These are phyloP conservation scores for Plotosus lineatus DNA, from an alignment of 2,113 vertebrate species.

Conservation along the genomic window DNA sequence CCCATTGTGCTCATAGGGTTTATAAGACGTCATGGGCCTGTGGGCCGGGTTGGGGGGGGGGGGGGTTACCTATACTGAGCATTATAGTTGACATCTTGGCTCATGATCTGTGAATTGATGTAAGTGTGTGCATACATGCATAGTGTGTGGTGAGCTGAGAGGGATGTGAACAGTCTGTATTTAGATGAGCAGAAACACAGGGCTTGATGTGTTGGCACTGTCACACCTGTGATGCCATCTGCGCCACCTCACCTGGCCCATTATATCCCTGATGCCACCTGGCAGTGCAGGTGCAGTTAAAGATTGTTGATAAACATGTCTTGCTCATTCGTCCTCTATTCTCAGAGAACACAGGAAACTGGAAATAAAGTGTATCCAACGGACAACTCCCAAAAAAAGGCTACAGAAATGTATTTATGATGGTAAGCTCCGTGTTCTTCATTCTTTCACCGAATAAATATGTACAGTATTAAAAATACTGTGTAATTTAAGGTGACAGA, in stretches of 20 bases:
- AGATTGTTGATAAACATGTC: constrained; percentile 62
- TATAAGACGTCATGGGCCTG: constrained; percentile 19
- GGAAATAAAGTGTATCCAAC: background rate
- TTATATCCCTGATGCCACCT: constrained; percentile 60
- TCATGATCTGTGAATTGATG: constrained; percentile 43
- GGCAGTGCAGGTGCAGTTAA: constrained; percentile 54
- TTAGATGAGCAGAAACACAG: constrained; percentile 65
- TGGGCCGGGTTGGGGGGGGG: no score
- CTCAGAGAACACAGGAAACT: constrained; percentile 28
- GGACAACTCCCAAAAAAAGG: background rate
- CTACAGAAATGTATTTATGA: background rate
- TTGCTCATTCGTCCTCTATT: constrained; percentile 62
- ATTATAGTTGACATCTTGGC: constrained; percentile 43
- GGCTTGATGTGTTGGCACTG: constrained; percentile 70
- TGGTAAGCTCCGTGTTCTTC: background rate
- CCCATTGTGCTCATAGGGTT: constrained; percentile 30
- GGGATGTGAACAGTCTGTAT: constrained; percentile 49
- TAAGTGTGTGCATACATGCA: background rate
- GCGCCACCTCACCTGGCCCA: constrained; percentile 63
- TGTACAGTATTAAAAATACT: background rate
- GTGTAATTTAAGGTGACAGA: background rate
- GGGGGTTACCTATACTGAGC: constrained; percentile 40
- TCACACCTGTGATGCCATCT: constrained; percentile 76
- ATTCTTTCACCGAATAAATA: background rate
- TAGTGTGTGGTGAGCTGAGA: background rate